phyloP scores from a whole-genome alignment of 2,888 invertebrate species.

The Parascotia fuliginaria region DNA sequence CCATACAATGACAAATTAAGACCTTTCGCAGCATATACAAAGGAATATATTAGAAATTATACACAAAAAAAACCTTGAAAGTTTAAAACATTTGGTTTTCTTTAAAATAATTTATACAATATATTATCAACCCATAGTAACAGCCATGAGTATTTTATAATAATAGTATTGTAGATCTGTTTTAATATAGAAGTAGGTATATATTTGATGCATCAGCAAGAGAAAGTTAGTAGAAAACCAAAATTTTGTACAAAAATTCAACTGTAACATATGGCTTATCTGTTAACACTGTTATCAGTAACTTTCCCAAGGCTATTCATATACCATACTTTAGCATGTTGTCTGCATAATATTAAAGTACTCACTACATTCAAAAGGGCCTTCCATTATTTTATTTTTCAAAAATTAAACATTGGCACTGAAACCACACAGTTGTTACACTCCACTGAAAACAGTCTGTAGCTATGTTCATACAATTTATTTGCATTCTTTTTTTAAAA shows the following conservation, averaged over 20 bases:
- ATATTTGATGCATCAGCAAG: too few relatives aligned
- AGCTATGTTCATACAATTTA: constrained; percentile 68
- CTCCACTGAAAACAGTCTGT: constrained; percentile 72
- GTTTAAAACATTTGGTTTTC: too few relatives aligned
- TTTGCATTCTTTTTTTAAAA: constrained; percentile 47
- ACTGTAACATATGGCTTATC: constrained; percentile 44
- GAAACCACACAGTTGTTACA: constrained; percentile 56
- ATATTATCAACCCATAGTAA: too few relatives aligned
- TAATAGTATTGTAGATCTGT: too few relatives aligned
- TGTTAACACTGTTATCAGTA: constrained; percentile 7
- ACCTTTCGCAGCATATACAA: too few relatives aligned
- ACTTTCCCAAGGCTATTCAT: constrained; percentile 1
- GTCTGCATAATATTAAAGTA: constrained; percentile 9
- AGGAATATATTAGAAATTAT: too few relatives aligned
- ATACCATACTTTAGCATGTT: neutral
- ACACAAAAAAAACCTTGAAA: too few relatives aligned
- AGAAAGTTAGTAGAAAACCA: neutral
- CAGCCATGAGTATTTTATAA: too few relatives aligned
- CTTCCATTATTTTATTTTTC: constrained; percentile 56
- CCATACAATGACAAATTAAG: too few relatives aligned
- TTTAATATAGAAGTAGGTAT: too few relatives aligned
- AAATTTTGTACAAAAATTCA: neutral
- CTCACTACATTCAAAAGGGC: constrained; percentile 73
- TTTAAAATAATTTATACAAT: too few relatives aligned
- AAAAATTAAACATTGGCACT: constrained; percentile 43